Base-by-base conservation (phyloP, 2,888 invertebrate genomes). In the Steinernema scapterisci region DNA sequence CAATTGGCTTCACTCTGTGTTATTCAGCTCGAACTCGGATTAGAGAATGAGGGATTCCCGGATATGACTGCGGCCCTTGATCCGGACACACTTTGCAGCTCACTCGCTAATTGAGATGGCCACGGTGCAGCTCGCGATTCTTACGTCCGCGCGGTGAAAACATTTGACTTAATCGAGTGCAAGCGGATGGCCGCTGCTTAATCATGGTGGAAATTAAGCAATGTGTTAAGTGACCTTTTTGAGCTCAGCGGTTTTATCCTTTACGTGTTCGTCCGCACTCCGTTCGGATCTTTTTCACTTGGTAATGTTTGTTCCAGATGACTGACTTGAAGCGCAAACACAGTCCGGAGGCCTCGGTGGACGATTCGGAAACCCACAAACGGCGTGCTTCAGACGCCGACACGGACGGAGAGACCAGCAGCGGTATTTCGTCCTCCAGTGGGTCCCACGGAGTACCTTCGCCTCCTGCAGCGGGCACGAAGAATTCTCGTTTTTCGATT, bases 161-260 rank as follows among this genome's bases (percentile, higher is more conserved):
- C 63, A 63, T 63, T 63, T n/a, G 31, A 63, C 63, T 63, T 31
- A 63, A 63, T 63, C 63, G 63, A 63, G 63, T 63, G 63, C 63
- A 63, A 63, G 27, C 63, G 63, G 63, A 63, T 63, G 31, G 25
- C 27, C 31, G 23, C 63, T 63, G 31, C n/a, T 27, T 31, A 63
- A 31, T 63, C 63, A 27, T 16, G 63, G 27, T 63, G 23, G 7
- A 38, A 63, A 63, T 19, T 63, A 63, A 63, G 38, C 25, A 31
- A 63, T 38, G 63, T 63, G 63, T 63, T 63, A 31, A 63, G 63
- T 31, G 63, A 63, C 27, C 63, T 63, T 54, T 27, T 63, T 21
- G 27, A 63, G 21, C 63, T n/a, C 16, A 25, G 23, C 52, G 52
- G 11, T n/a, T 52, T 52, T 38, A 27, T 25, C 25, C 16, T 63